These are phyloP conservation scores for Monomorium pharaonis DNA, from an alignment of 1,140 invertebrate genomes.

Conservation along the genomic window DNA sequence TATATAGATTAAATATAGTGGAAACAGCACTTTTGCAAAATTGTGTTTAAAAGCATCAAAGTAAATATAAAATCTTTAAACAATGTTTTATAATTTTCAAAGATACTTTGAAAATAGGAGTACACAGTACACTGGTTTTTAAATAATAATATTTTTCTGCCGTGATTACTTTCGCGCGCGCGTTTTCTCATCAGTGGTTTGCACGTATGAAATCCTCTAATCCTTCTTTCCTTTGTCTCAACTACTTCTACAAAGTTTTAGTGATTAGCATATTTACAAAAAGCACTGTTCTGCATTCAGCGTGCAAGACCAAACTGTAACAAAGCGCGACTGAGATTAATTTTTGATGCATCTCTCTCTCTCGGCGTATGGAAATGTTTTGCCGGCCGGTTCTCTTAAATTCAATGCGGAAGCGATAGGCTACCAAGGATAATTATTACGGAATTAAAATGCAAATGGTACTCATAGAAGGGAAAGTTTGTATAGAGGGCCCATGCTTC, in stretches of 20 bases:
- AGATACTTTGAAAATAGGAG: not conserved
- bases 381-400: constrained; percentile 25
- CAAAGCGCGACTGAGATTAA: constrained; percentile 43
- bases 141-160: constrained; percentile 20
- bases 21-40: not conserved
- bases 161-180: not conserved
- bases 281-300: constrained; percentile 46
- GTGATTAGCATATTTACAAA: constrained; percentile 66
- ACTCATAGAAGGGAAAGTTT: constrained; percentile 11
- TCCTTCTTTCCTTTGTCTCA: constrained; percentile 6
- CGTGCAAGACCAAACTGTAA: constrained; percentile 10
- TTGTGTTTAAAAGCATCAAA: not conserved
- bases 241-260: constrained; percentile 24
- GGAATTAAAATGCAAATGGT: constrained; percentile 50
- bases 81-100: constrained; percentile 6
- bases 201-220: not conserved
- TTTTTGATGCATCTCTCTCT: constrained; percentile 49
- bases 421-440: constrained; percentile 16
- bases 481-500: not conserved
- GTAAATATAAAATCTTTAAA: constrained; percentile 13
- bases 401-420: constrained; percentile 31
- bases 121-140: not conserved
- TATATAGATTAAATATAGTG: not conserved
- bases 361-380: constrained; percentile 20
- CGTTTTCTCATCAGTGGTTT: not conserved